Evolutionary conservation across 2,888 invertebrate species (phyloP).

Genomic region (Caenorhabditis zanzibari): DNA sequence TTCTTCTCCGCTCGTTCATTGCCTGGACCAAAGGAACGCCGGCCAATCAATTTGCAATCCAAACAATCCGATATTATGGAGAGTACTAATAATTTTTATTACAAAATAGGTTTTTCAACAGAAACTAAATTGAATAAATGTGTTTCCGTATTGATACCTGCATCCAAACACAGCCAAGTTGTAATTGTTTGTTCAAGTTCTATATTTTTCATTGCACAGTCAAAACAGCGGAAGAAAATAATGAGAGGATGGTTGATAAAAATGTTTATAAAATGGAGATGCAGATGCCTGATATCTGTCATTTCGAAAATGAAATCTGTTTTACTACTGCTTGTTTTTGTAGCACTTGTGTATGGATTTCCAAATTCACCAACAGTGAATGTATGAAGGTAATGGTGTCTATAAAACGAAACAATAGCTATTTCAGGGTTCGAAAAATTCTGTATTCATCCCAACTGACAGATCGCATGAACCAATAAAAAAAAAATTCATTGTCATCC

Average conservation of each 20-base stretch:
- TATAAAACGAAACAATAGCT: too few species aligned
- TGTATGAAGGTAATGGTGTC: too few species aligned
- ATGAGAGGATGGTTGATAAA: background rate
- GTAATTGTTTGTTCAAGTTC: too few species aligned
- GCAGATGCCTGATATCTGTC: background rate
- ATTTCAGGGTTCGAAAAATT: background rate
- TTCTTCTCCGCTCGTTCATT: constrained; percentile 51
- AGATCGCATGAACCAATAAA: background rate
- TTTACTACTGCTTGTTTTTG: background rate
- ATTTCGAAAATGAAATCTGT: background rate
- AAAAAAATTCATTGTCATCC: background rate
- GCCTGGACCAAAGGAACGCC: constrained; percentile 46
- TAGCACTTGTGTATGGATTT: background rate
- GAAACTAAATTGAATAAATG: background rate
- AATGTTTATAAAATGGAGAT: background rate
- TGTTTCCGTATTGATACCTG: too few species aligned
- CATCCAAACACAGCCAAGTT: too few species aligned
- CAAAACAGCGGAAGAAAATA: background rate
- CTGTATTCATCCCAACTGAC: background rate
- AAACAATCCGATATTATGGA: constrained; percentile 52
- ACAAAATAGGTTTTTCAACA: background rate
- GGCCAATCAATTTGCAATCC: constrained; percentile 31
- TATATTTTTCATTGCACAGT: too few species aligned
- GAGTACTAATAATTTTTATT: constrained; percentile 30
- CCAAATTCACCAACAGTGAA: too few species aligned